phyloP scores from a whole-genome alignment of 2,113 vertebrate species.

The Zosterops japonicus region DNA sequence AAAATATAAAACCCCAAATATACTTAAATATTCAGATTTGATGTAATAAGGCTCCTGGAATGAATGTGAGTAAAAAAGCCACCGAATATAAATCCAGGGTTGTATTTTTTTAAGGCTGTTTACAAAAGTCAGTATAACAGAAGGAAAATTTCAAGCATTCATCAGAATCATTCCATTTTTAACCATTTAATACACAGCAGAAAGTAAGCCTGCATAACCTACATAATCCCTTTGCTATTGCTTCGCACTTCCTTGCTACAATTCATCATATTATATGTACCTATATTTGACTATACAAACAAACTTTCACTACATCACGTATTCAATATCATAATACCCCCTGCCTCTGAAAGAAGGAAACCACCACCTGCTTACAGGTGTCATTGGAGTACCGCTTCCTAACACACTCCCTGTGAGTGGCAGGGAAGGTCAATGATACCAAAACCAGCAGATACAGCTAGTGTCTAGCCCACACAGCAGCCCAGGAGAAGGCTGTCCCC shows the following conservation, averaged over 20 bases:
- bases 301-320: not conserved
- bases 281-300: not conserved
- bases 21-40: not conserved
- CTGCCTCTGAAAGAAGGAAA: not conserved
- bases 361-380: not conserved
- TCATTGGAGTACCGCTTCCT: not conserved
- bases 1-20: not conserved
- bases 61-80: not conserved
- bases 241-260: not conserved
- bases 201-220: not conserved
- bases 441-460: not conserved
- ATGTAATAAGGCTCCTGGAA: rapidly evolving
- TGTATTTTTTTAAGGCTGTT: not conserved
- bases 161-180: not conserved
- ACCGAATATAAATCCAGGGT: not conserved
- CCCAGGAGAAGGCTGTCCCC: not conserved
- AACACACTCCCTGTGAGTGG: not conserved
- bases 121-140: not conserved
- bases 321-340: not conserved
- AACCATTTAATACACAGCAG: not conserved
- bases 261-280: not conserved
- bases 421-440: not conserved
- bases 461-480: not conserved
- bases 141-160: not conserved
- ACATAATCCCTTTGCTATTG: not conserved